Conservation (phyloP, 1,140 invertebrate genomes). For the Leptestheria dahalacensis region DNA sequence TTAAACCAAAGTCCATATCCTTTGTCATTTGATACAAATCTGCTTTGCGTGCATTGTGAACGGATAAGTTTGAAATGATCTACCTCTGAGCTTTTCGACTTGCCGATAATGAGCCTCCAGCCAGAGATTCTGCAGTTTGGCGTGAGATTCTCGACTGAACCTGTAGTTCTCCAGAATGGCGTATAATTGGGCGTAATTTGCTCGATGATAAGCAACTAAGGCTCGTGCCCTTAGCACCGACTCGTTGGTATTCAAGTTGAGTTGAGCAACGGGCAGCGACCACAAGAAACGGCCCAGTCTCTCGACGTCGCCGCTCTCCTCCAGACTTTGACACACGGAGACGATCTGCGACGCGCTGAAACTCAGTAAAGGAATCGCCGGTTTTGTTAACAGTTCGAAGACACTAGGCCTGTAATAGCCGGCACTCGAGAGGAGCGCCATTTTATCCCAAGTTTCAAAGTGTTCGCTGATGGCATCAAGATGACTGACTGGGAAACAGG, state of each 20-base stretch:
- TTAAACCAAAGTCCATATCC: neutral
- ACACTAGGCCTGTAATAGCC: too few relatives aligned
- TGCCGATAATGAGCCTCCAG: neutral
- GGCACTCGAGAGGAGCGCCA: too few relatives aligned
- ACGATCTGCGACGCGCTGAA: neutral
- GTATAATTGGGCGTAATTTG: neutral
- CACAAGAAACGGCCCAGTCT: neutral
- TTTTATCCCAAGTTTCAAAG: too few relatives aligned
- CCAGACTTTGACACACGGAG: neutral
- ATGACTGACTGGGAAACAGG: too few relatives aligned
- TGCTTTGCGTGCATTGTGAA: neutral
- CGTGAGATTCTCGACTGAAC: neutral
- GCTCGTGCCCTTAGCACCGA: neutral
- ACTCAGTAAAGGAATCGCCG: neutral
- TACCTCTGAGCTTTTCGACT: neutral
- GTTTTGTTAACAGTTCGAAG: too few relatives aligned
- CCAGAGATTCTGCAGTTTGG: neutral
- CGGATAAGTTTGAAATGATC: neutral
- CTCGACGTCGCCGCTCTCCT: neutral
- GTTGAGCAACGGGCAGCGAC: neutral
- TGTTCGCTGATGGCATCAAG: too few relatives aligned
- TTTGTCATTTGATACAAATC: neutral
- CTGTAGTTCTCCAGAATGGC: neutral
- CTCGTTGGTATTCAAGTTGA: neutral
- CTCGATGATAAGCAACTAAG: neutral